Evolutionary conservation across 2,888 invertebrate genomes (phyloP), one percentile per base, ranked within the genome.

Genomic region (Tetranychus piercei): DNA sequence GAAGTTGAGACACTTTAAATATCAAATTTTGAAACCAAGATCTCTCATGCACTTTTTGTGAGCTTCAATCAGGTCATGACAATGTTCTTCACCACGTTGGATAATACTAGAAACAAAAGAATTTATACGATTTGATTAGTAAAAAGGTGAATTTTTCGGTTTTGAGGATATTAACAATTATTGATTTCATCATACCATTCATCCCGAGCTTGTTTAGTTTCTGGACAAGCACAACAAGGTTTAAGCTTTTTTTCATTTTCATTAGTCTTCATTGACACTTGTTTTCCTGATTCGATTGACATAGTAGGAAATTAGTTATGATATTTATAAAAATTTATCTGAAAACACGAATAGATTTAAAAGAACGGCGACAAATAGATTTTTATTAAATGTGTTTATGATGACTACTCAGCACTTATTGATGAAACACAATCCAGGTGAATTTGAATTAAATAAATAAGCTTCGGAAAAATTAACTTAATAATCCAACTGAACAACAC

Each of bases 21-120:
- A 1, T 88, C 88, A 97, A 79, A 97, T 89, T 79, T 96, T 94
- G 83, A 97, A 99, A 72, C 97, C 97, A 85, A 92, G 86, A 79
- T 90, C 89, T 79, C 94, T 87, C 95, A 99, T 95, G 83, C 97
- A 99, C 78, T 89, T 88, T 83, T 93, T 94, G 83, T 99, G 97
- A 15, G 94, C 94, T 84, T 96, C 95, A 78, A 99, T 97, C 71
- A 94, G 84, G 67, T 88, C 85, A 22, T 87, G 86, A 81, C 97
- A 99, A 80, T 94, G 88, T 80, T 92, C 92, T 84, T 95, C 92
- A 0, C 97, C 95, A 78, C 88, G 88, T 81, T 92, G 90, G 65
- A 94, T 88, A 75, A 95, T 92, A 81, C 94, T 94, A 86, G 76
- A 88, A 88, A 77, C 78, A 20, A 78, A 79, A 77, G 78, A 72